Base-by-base conservation (phyloP, 1,140 invertebrate genomes). In the Catajapyx aquilonaris region DNA sequence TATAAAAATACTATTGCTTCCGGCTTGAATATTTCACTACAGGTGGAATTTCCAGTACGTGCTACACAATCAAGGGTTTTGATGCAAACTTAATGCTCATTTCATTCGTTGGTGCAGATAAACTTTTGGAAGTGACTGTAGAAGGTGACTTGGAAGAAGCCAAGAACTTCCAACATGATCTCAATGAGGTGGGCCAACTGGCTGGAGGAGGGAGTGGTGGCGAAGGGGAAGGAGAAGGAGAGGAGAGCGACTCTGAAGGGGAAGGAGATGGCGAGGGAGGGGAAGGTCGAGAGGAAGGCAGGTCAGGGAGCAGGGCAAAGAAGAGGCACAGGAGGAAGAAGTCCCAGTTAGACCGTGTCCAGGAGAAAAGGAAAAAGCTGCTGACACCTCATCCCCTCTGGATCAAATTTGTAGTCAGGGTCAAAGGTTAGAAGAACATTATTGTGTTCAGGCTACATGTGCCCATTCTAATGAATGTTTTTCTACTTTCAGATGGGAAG, bases 61-160 rank as follows among this genome's bases (percentile, higher is more conserved):
- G n/a, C n/a, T n/a, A n/a, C n/a, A n/a, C n/a, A n/a, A n/a, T n/a
- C n/a, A n/a, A n/a, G n/a, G n/a, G n/a, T n/a, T n/a, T n/a, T n/a
- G n/a, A n/a, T n/a, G n/a, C n/a, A n/a, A n/a, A n/a, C n/a, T n/a
- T n/a, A n/a, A n/a, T n/a, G n/a, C 22, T 13, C 19, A 5, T 36
- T 39, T 33, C 10, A 34, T 38, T 43, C 41, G 35, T 41, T 11
- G 33, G 49, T 46, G 51, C 41, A 66, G 64, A 64, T 48, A 55
- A 55, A 37, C 46, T 55, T 28, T 49, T 75, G 35, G 44, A 52
- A 22, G 63, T 77, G 1, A 64, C 60, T 28, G 66, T 84, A 0
- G 58, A 69, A 47, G 85, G 84, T 15, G 79, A 83, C 52, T 69
- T 83, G 46, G 81, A 86, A 50, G 80, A 81, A 48, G 81, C 78